These are phyloP conservation scores for Thalassarche chlororhynchos DNA, from an alignment of 2,113 vertebrate species.

Conservation along the genomic window DNA sequence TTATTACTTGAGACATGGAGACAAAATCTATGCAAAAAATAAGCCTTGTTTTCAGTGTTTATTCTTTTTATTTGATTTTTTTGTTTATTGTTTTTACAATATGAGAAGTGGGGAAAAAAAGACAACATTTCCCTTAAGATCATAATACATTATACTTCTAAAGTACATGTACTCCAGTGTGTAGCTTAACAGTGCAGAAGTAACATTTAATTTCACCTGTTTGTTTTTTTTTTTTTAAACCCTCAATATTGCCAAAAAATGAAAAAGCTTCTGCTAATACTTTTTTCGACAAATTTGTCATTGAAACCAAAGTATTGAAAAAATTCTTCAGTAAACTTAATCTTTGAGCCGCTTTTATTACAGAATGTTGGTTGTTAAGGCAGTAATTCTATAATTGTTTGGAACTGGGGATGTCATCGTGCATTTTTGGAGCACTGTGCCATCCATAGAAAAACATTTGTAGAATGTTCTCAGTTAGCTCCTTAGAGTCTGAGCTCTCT, in stretches of 20 bases:
- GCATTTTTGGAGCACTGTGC: background rate
- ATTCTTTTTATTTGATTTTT: background rate
- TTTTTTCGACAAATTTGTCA: background rate
- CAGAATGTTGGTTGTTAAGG: background rate
- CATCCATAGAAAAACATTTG: background rate
- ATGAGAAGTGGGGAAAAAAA: fast-evolving
- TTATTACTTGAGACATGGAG: background rate
- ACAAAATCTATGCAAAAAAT: background rate
- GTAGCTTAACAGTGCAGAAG: background rate
- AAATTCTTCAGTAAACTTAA: background rate
- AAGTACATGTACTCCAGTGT: background rate
- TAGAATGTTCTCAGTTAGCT: background rate
- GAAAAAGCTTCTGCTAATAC: background rate
- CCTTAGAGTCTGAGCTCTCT: background rate
- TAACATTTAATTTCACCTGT: background rate
- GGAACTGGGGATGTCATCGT: background rate
- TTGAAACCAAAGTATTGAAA: background rate
- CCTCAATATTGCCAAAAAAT: background rate
- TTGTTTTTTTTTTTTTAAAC: background rate
- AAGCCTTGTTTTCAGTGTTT: background rate
- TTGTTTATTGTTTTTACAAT: background rate
- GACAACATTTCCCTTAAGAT: background rate
- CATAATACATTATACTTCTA: background rate
- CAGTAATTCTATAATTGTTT: background rate
- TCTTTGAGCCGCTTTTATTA: background rate